Conservation (phyloP, 2,797 vertebrate species). For the Hozukius guyotensis region DNA sequence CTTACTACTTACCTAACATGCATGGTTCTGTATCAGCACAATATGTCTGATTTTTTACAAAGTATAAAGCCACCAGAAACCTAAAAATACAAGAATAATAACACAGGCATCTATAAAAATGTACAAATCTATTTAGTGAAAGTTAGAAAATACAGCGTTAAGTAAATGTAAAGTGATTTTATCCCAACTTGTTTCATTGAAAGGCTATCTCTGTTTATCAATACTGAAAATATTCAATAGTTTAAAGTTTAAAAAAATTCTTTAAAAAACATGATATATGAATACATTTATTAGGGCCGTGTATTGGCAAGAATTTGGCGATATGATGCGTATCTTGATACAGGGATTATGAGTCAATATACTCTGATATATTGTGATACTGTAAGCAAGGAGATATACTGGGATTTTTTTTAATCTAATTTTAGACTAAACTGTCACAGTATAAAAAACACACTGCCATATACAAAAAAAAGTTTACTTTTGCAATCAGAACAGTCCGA, state of each 20-base stretch:
- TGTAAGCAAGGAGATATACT: no score
- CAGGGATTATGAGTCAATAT: fast-evolving
- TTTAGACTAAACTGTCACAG: no score
- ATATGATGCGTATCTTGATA: background rate
- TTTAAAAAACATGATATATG: background rate
- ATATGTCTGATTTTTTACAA: background rate
- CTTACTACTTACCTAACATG: background rate
- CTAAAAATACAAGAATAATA: background rate
- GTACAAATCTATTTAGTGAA: background rate
- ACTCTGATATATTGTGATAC: background rate
- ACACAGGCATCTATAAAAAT: background rate
- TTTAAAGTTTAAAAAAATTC: background rate
- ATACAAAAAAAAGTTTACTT: background rate
- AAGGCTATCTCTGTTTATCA: no score
- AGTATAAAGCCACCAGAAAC: background rate
- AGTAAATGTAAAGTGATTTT: no score
- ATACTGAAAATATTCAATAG: no score
- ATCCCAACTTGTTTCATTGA: no score
- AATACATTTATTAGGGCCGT: background rate
- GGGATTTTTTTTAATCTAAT: no score
- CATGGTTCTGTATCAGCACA: background rate
- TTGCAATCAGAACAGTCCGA: background rate
- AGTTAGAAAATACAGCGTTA: background rate
- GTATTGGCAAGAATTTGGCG: background rate
- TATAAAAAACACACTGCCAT: background rate